Base-by-base conservation (phyloP, 2,797 vertebrate genomes). In the Bucorvus abyssinicus region DNA sequence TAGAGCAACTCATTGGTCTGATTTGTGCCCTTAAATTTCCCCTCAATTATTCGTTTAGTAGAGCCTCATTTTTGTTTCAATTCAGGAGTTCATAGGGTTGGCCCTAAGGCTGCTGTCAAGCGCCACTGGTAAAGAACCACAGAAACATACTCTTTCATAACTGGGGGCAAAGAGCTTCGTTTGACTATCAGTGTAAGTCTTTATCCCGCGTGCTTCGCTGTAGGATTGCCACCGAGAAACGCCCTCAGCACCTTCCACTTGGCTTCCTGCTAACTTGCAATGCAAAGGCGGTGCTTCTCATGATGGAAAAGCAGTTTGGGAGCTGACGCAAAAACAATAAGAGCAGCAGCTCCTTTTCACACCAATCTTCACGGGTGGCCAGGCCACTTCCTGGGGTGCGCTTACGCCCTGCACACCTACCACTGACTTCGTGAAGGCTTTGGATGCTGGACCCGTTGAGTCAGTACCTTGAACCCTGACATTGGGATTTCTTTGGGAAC, bases 261-360 rank as follows among this genome's bases (percentile, higher is more conserved):
- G 59, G 42, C 59, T n/a, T 34, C 7, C 52, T 26, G 61, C 67
- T 49, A 36, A 32, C 29, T 53, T 15, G 53, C 55, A 3, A 7
- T 5, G 77, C 15, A 14, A 12, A 52, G 23, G 27, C 5, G 10
- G 8, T 7, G 15, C 12, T 27, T 49, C 14, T 3, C 3, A 10
- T 0, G 59, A 5, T 0, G 38, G 5, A 16, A 60, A 45, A 59
- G 3, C 50, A 2, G 10, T 6, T 1, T 3, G 63, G 6, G 75
- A 18, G 38, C 23, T 4, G 49, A 16, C 4, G 4, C 27, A 20
- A 12, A 2, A 10, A 9, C 0, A 0, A 2, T 0, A 1, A 1
- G 3, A 17, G 22, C 2, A 20, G 64, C 29, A 4, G 10, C 22
- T 2, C 27, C 6, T 27, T 36, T 18, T 7, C 22, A 2, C 10